These are phyloP conservation scores for Tamias sibiricus DNA, from an alignment of 2,113 vertebrate genomes.

Conservation along the genomic window DNA sequence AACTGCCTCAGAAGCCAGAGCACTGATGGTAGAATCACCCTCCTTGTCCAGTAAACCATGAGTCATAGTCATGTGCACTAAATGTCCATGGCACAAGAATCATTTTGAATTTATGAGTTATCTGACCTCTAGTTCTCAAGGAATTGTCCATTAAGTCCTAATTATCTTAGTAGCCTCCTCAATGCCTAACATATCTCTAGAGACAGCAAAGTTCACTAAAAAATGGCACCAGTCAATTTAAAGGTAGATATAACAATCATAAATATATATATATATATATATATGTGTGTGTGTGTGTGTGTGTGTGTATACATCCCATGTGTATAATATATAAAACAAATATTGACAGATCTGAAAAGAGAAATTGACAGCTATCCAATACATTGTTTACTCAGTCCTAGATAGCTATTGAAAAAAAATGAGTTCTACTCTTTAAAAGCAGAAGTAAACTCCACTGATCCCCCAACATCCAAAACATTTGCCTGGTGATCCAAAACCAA, in stretches of 20 bases:
- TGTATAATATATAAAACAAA: neutral
- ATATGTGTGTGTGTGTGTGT: too few species aligned
- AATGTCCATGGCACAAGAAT: neutral
- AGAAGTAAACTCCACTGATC: neutral
- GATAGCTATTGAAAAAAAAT: neutral
- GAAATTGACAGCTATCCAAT: neutral
- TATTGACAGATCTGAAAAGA: neutral
- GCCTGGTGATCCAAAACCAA: neutral
- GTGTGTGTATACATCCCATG: too few species aligned
- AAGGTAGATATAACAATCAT: neutral
- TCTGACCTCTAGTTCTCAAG: neutral
- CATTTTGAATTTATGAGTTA: conserved; percentile 21
- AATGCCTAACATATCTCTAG: neutral
- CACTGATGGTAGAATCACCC: neutral
- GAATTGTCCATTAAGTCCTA: neutral
- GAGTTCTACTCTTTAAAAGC: neutral
- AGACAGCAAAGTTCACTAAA: neutral
- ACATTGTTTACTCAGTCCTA: neutral
- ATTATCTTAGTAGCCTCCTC: neutral
- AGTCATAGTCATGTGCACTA: neutral
- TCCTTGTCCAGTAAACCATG: neutral
- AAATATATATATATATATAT: neutral
- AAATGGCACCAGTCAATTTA: neutral
- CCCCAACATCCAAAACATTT: rapidly evolving
- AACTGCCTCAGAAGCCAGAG: neutral